Evolutionary conservation across 2,797 vertebrate species (phyloP).

Genomic region (Echiichthys vipera): DNA sequence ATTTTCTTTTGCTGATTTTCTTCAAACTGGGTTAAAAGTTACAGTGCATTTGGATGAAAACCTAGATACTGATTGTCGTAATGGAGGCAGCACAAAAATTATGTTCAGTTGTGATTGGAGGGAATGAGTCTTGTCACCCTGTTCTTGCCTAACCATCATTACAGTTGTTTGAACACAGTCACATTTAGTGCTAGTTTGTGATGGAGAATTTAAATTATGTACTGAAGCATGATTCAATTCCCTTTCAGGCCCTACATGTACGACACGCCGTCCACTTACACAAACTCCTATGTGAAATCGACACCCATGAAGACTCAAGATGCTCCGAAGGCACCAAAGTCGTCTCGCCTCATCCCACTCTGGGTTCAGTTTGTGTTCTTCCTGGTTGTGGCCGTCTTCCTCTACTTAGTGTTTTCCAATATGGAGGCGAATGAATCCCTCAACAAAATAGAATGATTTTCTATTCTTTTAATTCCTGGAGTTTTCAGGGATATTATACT

Average conservation of each 20-base stretch:
- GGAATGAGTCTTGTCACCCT: neutral
- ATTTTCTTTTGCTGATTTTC: too few species aligned
- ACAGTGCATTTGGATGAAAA: too few species aligned
- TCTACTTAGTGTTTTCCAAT: slow-evolving; percentile 78
- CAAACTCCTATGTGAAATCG: slow-evolving; percentile 51
- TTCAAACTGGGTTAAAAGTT: too few species aligned
- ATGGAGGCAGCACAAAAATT: neutral
- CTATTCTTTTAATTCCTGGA: neutral
- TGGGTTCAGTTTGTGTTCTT: slow-evolving; percentile 84
- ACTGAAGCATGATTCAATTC: neutral
- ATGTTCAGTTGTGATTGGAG: neutral
- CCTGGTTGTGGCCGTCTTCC: slow-evolving; percentile 69
- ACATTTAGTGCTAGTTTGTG: neutral
- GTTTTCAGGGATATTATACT: slow-evolving; percentile 15
- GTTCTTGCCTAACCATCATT: neutral
- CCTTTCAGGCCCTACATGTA: slow-evolving; percentile 64
- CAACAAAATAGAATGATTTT: slow-evolving; percentile 66
- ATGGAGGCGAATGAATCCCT: slow-evolving; percentile 78
- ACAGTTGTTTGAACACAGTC: neutral
- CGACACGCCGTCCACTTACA: slow-evolving; percentile 58
- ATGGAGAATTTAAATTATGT: neutral
- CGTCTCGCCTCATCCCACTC: slow-evolving; percentile 68
- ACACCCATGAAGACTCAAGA: slow-evolving; percentile 36
- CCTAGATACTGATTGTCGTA: neutral
- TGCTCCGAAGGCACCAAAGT: slow-evolving; percentile 36